Evolutionary conservation across 2,888 invertebrate genomes (phyloP), one percentile per base, ranked within the genome.

Genomic region (Tanypteryx hageni): DNA sequence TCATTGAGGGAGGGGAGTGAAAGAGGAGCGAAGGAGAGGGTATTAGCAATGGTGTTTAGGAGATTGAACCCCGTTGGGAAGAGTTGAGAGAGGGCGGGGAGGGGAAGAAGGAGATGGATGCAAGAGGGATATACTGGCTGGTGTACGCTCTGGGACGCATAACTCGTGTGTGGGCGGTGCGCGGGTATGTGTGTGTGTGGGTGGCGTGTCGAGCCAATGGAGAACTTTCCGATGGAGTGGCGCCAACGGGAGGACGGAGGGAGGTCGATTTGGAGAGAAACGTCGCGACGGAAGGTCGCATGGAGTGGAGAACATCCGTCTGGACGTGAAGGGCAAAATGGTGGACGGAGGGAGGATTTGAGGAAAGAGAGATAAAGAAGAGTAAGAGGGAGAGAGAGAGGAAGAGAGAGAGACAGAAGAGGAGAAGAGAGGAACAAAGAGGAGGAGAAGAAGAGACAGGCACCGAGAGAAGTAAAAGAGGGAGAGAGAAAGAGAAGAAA

Each of bases 281-380:
- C 61, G 86, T 86, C 86, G 86, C 86, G 86, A 86, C 86, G 86
- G 86, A 86, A 86, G 86, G 86, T 86, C 86, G 86, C 61, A n/a
- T 58, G 83, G 83, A 56, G 83, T 57, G 83, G n/a, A 83, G 86
- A 86, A 31, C 59, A 86, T 86, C 86, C 86, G 86, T 86, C 86
- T 86, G 86, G 86, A 61, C 61, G 27, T 11, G 31, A 31, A 27
- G 85, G 22, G 59, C 8, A 44, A 31, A 31, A 44, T 44, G 13
- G 16, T 44, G 83, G 56, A 83, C 56, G 83, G 83, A 44, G 84
- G 84, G 18, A 57, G 57, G 57, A 57, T 9, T n/a, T n/a, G n/a
- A n/a, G n/a, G n/a, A n/a, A n/a, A 64, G 18, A 16, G 11, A 58
- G 58, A 13, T 7, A 58, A 27, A 58, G 27, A 22, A 85, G 22